Evolutionary conservation across 2,113 vertebrate species (phyloP).

Genomic region (Dipodomys ordii): DNA sequence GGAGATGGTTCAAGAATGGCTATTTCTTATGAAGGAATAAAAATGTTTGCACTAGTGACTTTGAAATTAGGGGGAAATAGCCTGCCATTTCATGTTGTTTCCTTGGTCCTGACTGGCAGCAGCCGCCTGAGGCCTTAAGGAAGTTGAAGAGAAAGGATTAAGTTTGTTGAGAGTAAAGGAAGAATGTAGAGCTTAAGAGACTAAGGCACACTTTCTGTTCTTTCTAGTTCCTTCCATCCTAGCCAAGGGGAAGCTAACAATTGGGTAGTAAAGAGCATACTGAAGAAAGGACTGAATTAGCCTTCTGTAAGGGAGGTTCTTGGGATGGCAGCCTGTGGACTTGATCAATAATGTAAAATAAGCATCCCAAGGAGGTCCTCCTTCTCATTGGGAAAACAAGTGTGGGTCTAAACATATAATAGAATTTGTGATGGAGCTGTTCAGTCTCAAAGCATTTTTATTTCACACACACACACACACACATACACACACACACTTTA

Average conservation of each 20-base stretch:
- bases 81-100: conserved; percentile 52
- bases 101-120: conserved; percentile 47
- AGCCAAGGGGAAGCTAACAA: conserved; percentile 23
- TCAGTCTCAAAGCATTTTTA: neutral
- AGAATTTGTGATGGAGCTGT: neutral
- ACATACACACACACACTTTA: neutral
- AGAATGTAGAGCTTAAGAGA: conserved; percentile 33
- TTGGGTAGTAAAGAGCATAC: neutral
- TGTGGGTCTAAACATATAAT: neutral
- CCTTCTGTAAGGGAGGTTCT: neutral
- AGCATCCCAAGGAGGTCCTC: neutral
- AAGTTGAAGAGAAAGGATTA: conserved; percentile 50
- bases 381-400: neutral
- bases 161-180: conserved; percentile 52
- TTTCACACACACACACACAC: neutral
- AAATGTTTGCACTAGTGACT: neutral
- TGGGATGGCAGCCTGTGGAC: neutral
- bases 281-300: neutral
- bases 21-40: conserved; percentile 3
- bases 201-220: conserved; percentile 8
- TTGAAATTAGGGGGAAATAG: conserved; percentile 48
- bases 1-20: conserved; percentile 26
- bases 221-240: neutral
- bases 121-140: conserved; percentile 16
- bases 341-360: conserved; percentile 36